These are phyloP conservation scores for Onthophagus sagittarius DNA, from an alignment of 2,888 invertebrate genomes.

Conservation along the genomic window DNA sequence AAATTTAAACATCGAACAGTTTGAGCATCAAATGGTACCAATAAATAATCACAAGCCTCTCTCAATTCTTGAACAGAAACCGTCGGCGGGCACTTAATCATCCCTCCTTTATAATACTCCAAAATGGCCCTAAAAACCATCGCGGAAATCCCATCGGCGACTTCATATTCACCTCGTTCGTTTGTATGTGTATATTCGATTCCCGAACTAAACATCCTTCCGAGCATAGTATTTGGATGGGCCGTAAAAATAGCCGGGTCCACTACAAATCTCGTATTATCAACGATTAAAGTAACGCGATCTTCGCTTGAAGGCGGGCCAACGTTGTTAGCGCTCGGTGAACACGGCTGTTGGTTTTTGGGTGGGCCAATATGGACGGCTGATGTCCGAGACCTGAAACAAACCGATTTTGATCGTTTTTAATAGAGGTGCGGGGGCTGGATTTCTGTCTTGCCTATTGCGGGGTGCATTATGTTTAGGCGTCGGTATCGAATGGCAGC, in stretches of 20 bases:
- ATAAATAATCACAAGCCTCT: constrained; percentile 97
- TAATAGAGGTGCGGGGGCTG: constrained; percentile 19
- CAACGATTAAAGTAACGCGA: constrained; percentile 90
- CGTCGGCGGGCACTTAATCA: constrained; percentile 91
- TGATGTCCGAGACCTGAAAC: constrained; percentile 38
- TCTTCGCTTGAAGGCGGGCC: constrained; percentile 57
- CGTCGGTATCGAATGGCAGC: constrained; percentile 52
- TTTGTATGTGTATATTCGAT: constrained; percentile 91
- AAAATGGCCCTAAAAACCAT: constrained; percentile 92
- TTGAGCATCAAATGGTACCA: constrained; percentile 95
- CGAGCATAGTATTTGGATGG: constrained; percentile 98
- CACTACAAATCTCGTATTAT: constrained; percentile 86
- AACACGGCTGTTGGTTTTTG: constrained; percentile 31
- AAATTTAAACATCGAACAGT: constrained; percentile 96
- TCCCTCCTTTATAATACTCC: constrained; percentile 89
- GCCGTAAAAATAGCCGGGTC: constrained; percentile 90
- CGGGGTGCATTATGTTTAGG: constrained; percentile 51
- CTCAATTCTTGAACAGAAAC: constrained; percentile 94
- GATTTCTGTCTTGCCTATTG: constrained; percentile 44
- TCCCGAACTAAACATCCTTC: constrained; percentile 96
- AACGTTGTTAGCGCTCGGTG: constrained; percentile 16
- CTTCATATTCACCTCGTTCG: constrained; percentile 94
- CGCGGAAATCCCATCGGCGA: constrained; percentile 93
- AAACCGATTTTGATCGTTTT: constrained; percentile 14
- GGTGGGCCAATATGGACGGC: constrained; percentile 35